Evolutionary conservation across 2,797 vertebrate species (phyloP).

Genomic region (Glossophaga mutica): DNA sequence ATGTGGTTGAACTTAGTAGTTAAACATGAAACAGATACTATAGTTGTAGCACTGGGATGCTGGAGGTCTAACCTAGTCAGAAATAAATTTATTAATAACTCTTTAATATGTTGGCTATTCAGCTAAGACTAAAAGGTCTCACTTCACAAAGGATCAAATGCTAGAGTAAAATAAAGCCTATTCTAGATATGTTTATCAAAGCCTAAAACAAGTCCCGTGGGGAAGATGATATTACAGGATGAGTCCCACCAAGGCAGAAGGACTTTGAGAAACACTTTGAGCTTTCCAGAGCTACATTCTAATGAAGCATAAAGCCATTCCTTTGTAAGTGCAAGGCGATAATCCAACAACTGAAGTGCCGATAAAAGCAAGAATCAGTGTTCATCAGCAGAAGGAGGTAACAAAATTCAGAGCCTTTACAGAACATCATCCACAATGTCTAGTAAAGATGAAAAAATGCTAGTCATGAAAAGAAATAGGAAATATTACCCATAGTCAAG

Average conservation of each 20-base stretch:
- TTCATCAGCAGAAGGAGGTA: not conserved
- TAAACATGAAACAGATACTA: not conserved
- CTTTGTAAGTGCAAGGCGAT: not conserved
- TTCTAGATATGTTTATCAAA: not conserved
- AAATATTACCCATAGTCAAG: not conserved
- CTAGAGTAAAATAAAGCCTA: not conserved
- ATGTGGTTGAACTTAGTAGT: not conserved
- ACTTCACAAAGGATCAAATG: not conserved
- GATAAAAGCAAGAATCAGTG: not conserved
- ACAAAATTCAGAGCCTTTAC: not conserved
- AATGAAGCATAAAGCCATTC: not conserved
- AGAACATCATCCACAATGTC: not conserved
- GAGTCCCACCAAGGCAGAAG: not conserved
- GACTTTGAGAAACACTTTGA: not conserved
- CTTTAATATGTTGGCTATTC: not conserved
- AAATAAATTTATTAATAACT: not conserved
- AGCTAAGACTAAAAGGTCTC: not conserved
- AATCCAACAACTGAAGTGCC: not conserved
- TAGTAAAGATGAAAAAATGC: not conserved
- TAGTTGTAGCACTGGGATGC: not conserved
- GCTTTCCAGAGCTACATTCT: not conserved
- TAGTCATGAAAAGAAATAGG: not conserved
- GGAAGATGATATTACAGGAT: not conserved
- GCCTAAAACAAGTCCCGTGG: not conserved
- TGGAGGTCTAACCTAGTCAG: not conserved